Conservation (phyloP, 2,888 invertebrate species). For the Rhagonycha lutea region DNA sequence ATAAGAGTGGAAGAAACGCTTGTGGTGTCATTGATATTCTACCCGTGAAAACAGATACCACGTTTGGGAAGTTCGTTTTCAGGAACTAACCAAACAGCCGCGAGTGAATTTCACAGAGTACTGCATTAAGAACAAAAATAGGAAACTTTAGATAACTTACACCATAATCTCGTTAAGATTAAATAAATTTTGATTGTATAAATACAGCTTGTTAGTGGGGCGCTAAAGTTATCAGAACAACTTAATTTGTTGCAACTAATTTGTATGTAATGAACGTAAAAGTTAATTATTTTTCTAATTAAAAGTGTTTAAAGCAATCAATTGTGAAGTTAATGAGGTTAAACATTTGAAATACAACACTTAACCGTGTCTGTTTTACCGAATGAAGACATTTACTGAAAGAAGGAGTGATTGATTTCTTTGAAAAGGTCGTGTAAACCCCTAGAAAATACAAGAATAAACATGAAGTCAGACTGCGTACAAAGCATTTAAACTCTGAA, state of each 20-base stretch:
- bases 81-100: slow-evolving; percentile 36
- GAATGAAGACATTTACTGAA: slow-evolving; percentile 9
- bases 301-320: neutral
- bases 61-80: slow-evolving; percentile 43
- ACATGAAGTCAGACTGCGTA: slow-evolving; percentile 16
- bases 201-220: neutral
- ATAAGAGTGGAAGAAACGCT: slow-evolving; percentile 24
- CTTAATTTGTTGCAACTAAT: slow-evolving; percentile 4
- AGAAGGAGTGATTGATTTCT: slow-evolving; percentile 18
- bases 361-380: slow-evolving; percentile 6
- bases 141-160: slow-evolving; percentile 17
- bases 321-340: neutral
- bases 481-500: slow-evolving; percentile 20
- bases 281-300: neutral
- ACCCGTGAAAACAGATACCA: slow-evolving; percentile 42
- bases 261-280: neutral
- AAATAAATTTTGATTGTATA: neutral
- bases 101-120: slow-evolving; percentile 36
- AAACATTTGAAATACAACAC: slow-evolving; percentile 1
- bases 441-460: slow-evolving; percentile 15
- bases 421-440: slow-evolving; percentile 14
- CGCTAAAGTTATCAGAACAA: neutral
- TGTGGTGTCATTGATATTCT: slow-evolving; percentile 46
- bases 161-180: slow-evolving; percentile 11
- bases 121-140: slow-evolving; percentile 35